These are phyloP conservation scores for Lipotes vexillifer DNA, from an alignment of 2,113 vertebrate genomes.

Conservation along the genomic window DNA sequence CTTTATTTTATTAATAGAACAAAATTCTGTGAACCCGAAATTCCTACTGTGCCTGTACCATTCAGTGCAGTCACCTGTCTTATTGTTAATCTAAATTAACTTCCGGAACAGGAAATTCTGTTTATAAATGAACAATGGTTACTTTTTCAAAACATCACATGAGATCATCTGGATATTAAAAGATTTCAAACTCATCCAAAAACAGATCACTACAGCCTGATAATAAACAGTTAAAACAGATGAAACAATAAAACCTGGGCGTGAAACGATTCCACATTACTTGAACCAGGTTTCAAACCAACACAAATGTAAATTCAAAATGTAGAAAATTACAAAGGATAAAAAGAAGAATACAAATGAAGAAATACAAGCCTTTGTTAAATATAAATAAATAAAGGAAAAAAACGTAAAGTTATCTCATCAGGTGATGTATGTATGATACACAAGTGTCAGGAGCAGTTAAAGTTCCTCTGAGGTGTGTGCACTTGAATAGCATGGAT, in stretches of 20 bases:
- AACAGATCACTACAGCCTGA: neutral
- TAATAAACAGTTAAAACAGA: neutral
- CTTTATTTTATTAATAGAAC: neutral
- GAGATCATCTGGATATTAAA: conserved; percentile 43
- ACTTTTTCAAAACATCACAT: conserved; percentile 2
- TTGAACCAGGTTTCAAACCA: neutral
- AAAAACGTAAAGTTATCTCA: neutral
- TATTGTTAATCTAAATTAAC: neutral
- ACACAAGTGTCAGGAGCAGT: no score
- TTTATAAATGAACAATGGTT: neutral
- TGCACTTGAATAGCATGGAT: fast-evolving
- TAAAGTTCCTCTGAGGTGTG: fast-evolving
- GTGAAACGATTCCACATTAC: neutral
- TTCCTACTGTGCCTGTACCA: neutral
- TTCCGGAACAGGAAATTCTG: conserved; percentile 45
- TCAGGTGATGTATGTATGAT: fast-evolving
- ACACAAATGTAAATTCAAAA: neutral
- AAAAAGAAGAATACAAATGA: neutral
- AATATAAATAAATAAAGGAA: neutral
- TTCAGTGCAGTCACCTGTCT: neutral
- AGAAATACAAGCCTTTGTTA: neutral
- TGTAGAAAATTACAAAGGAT: neutral
- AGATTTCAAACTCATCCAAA: neutral
- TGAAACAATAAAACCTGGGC: no score
- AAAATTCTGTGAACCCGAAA: neutral